A percentile compares a stretch with the other conserved stretches of the same genome.
Evolutionary conservation across 2,888 invertebrate species (phyloP).

Genomic region (Pseudanteris insignis): DNA sequence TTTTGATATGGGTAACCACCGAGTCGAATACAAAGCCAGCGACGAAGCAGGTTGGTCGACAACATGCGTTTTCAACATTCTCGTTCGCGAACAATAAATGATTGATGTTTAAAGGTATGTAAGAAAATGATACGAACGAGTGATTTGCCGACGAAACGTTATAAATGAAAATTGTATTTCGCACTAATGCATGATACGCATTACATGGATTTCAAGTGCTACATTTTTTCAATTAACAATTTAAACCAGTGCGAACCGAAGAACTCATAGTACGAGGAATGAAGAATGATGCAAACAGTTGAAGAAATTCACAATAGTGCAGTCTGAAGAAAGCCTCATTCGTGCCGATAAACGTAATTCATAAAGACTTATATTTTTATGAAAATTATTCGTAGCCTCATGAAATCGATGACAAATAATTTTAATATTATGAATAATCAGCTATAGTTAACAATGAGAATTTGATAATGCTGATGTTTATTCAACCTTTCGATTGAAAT

Average conservation of each 20-base stretch:
- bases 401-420: constrained; percentile 22
- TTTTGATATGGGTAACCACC: constrained; percentile 66
- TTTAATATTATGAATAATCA: too few relatives aligned
- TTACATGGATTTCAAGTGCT: constrained; percentile 48
- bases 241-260: too few relatives aligned
- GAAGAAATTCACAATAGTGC: constrained; percentile 6
- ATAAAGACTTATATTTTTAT: constrained; percentile 32
- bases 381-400: constrained; percentile 15
- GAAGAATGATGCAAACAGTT: constrained; percentile 3
- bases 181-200: constrained; percentile 29
- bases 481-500: too few relatives aligned
- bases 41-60: constrained; percentile 68
- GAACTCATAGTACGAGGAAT: too few relatives aligned
- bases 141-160: constrained; percentile 53
- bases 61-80: constrained; percentile 66
- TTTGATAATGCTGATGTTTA: too few relatives aligned
- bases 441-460: too few relatives aligned
- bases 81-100: constrained; percentile 54
- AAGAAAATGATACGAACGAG: constrained; percentile 44
- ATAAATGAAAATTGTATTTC: constrained; percentile 59
- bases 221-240: too few relatives aligned
- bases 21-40: constrained; percentile 67
- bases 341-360: constrained; percentile 18
- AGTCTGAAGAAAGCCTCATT: constrained; percentile 7
- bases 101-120: constrained; percentile 33